Conservation (phyloP, 2,797 vertebrate species). For the Galagoides demidoff region DNA sequence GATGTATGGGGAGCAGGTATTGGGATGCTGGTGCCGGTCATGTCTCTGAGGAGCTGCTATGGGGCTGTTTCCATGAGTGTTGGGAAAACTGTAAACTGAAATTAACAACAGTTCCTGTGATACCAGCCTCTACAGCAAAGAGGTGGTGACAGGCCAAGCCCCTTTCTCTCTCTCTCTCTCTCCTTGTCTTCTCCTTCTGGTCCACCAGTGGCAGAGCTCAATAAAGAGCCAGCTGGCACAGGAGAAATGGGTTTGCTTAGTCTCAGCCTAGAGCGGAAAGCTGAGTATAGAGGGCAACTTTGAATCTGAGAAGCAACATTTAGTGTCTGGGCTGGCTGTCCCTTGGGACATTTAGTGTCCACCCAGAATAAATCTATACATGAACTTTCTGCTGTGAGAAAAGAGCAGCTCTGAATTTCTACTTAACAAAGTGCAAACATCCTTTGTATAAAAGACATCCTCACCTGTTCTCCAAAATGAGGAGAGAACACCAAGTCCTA, state of each 20-base stretch:
- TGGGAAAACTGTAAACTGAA: not conserved
- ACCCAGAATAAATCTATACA: not conserved
- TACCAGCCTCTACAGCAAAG: not conserved
- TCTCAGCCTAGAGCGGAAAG: not conserved
- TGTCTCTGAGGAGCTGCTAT: not conserved
- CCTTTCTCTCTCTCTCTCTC: too few relatives aligned
- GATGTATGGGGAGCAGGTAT: not conserved
- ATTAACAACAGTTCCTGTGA: not conserved
- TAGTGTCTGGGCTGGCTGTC: not conserved
- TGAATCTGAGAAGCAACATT: not conserved
- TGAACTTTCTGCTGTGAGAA: not conserved
- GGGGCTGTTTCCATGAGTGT: not conserved
- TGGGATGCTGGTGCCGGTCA: not conserved
- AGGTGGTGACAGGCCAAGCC: not conserved
- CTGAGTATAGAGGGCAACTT: not conserved
- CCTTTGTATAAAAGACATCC: slow-evolving; percentile 5
- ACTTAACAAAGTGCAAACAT: not conserved
- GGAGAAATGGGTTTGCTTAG: not conserved
- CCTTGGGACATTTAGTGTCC: not conserved
- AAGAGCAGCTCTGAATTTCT: not conserved
- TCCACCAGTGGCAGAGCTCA: not conserved
- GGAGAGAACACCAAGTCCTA: not conserved
- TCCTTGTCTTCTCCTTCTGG: not conserved
- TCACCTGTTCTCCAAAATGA: not conserved
- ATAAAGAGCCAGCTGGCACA: not conserved